Percentiles rank a stretch among this genome's conserved stretches.
These are phyloP conservation scores for Tortricodes alternella DNA, from an alignment of 2,888 invertebrate genomes.

Conservation along the genomic window DNA sequence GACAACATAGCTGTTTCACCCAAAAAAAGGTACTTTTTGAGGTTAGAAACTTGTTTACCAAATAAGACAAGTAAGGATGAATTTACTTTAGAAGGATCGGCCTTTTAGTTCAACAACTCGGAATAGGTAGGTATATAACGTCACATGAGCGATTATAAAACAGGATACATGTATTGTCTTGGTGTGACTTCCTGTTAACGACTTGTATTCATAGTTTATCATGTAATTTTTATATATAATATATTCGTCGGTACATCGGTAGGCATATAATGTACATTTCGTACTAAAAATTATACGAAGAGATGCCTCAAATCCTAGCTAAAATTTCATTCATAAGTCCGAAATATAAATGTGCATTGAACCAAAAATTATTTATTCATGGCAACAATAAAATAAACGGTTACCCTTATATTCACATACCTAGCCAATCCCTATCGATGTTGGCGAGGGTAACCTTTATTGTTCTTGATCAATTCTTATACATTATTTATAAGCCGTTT, in stretches of 20 bases:
- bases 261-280: neutral
- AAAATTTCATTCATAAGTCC: too few species aligned
- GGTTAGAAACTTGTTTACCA: too few species aligned
- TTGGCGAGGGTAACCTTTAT: neutral
- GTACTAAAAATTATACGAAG: neutral
- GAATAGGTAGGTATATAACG: slow-evolving; percentile 25
- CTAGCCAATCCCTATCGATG: slow-evolving; percentile 12
- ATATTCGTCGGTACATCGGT: too few species aligned
- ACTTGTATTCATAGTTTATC: neutral
- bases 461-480: neutral
- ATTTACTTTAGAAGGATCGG: slow-evolving; percentile 26
- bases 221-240: too few species aligned
- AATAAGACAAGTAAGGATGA: too few species aligned
- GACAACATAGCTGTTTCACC: too few species aligned
- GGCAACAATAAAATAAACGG: neutral
- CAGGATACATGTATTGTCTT: slow-evolving; percentile 25
- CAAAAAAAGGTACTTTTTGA: too few species aligned
- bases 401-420: neutral
- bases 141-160: slow-evolving; percentile 13
- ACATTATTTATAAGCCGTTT: too few species aligned
- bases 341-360: neutral
- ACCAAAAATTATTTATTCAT: neutral
- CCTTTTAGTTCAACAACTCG: slow-evolving; percentile 31
- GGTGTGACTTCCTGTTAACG: slow-evolving; percentile 17
- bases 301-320: too few species aligned